Conservation (phyloP, 2,797 vertebrate species). For the Megaceryle alcyon region DNA sequence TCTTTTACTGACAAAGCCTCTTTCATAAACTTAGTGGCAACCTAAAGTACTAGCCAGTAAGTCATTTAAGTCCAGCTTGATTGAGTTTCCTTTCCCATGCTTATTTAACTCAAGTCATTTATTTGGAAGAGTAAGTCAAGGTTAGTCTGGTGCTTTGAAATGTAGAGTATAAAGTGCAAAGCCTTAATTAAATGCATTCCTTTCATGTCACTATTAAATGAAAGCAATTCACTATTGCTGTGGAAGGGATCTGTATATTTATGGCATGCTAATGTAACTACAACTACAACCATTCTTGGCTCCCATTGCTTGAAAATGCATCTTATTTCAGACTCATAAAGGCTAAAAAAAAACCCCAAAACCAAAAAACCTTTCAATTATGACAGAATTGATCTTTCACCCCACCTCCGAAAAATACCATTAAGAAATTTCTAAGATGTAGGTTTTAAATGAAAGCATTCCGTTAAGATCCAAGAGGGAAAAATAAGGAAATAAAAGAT, state of each 20-base stretch:
- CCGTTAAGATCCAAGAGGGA: neutral
- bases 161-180: neutral
- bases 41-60: neutral
- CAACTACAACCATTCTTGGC: neutral
- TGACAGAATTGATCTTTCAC: neutral
- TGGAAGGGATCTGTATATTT: neutral
- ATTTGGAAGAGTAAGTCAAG: neutral
- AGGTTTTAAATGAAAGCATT: conserved; percentile 31
- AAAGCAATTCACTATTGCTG: neutral
- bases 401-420: neutral
- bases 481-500: conserved; percentile 39
- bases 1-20: neutral
- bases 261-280: neutral
- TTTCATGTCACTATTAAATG: conserved; percentile 16
- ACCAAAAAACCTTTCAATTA: neutral
- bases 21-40: neutral
- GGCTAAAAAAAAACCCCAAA: neutral
- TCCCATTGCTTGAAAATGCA: neutral
- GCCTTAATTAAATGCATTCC: neutral
- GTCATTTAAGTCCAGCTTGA: neutral
- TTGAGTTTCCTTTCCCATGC: neutral
- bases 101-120: neutral
- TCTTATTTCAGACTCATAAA: neutral
- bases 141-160: neutral
- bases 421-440: neutral